Base-by-base conservation (phyloP, 2,113 vertebrate species). In the Cyrtonyx montezumae region DNA sequence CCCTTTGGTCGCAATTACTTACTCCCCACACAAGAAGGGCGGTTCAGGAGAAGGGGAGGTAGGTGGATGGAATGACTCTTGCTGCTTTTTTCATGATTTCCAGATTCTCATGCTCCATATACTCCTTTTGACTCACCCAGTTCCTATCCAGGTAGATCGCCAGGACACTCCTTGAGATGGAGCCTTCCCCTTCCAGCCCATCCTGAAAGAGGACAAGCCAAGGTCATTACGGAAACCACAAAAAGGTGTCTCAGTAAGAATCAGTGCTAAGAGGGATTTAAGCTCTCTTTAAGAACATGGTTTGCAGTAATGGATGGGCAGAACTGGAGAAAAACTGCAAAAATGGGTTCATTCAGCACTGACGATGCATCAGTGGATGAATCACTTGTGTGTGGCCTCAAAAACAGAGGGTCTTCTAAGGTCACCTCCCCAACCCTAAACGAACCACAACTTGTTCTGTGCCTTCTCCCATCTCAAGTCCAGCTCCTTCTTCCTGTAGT, bases 71-170 rank as follows among this genome's bases (percentile, higher is more conserved):
- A 25, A 20, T 59, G 84, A 88, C n/a, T 69, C 32, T 30, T 93
- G 68, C 49, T 74, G 61, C 76, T 91, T 80, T n/a, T 28, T 84
- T 85, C 78, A 56, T 63, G 82, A 32, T 51, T 40, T 45, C 65
- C 84, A 83, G 76, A 67, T 80, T 90, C 89, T 89, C 79, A 56
- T 80, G 43, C 89, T 94, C 94, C 84, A 2, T 80, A 34, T 14
- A 26, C 48, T 91, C 71, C 89, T 78, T 34, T 95, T 85, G 92
- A 89, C 22, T 91, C 89, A 67, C 8, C 34, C 43, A 1, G 59
- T 80, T 94, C 43, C 3, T 85, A 48, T 21, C 82, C 71, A 65
- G 75, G 59, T 80, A 40, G 91, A n/a, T 14, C 26, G 89, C 8
- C 79, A 71, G 55, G 69, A 73, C 11, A 0, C 37, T 22, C 46